These are phyloP conservation scores for Microtus oregoni DNA, from an alignment of 2,113 vertebrate species.

Conservation along the genomic window DNA sequence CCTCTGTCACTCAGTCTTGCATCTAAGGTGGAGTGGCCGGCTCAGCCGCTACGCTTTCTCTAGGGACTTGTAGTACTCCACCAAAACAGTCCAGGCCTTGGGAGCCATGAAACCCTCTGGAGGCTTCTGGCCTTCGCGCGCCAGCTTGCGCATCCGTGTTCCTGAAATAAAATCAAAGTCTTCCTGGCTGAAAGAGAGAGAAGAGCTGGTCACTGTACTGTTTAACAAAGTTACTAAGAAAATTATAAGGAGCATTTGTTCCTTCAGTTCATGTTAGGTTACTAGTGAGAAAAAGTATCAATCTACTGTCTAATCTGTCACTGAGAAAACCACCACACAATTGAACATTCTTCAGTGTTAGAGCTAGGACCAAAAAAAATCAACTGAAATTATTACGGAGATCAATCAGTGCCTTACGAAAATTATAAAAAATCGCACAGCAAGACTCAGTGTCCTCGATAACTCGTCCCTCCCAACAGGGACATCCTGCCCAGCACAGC, in stretches of 20 bases:
- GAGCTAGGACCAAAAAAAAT: neutral
- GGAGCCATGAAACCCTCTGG: conserved; percentile 98
- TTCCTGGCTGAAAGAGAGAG: conserved; percentile 89
- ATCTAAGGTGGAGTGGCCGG: conserved; percentile 78
- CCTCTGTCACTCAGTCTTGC: conserved; percentile 75
- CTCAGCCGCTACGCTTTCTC: conserved; percentile 91
- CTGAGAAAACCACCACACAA: neutral
- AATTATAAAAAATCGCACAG: neutral
- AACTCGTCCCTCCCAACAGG: neutral
- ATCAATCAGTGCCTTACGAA: neutral
- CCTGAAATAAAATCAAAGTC: conserved; percentile 99
- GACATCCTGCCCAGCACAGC: neutral
- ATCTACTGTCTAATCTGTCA: conserved; percentile 7
- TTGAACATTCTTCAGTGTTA: neutral
- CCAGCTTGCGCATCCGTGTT: conserved; percentile 97
- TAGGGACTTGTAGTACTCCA: conserved; percentile 96
- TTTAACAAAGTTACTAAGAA: neutral
- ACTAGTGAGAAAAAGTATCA: neutral
- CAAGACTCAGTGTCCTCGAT: neutral
- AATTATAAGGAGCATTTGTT: neutral
- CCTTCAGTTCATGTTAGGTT: neutral
- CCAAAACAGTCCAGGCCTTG: conserved; percentile 96
- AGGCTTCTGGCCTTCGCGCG: conserved; percentile 95
- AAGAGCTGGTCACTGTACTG: neutral
- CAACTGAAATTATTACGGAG: neutral